Evolutionary conservation across 2,797 vertebrate species (phyloP).

Genomic region (Lepus oiostolus): DNA sequence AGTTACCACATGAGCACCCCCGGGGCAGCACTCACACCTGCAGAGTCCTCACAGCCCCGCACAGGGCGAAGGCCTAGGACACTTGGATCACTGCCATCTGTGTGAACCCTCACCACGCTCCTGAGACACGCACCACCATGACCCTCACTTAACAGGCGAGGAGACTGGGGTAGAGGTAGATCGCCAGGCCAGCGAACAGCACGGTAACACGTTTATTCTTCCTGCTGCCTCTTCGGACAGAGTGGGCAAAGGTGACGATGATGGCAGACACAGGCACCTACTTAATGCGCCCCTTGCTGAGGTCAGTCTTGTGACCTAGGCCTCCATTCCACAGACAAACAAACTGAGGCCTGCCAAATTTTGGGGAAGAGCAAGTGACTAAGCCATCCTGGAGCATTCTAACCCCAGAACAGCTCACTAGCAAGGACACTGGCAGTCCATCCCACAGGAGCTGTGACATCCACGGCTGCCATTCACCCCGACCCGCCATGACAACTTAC

Average conservation of each 20-base stretch:
- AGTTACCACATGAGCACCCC: not conserved
- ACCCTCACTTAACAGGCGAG: not conserved
- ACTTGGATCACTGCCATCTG: not conserved
- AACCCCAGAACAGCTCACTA: not conserved
- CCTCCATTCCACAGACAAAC: not conserved
- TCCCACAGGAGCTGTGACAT: not conserved
- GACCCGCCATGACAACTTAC: not conserved
- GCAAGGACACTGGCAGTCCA: not conserved
- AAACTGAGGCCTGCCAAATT: not conserved
- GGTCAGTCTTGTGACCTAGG: no score
- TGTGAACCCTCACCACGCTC: not conserved
- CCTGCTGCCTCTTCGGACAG: not conserved
- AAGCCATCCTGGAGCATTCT: not conserved
- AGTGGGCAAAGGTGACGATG: not conserved
- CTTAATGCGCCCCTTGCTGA: not conserved
- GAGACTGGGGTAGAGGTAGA: not conserved
- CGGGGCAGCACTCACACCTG: no score
- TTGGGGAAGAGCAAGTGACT: not conserved
- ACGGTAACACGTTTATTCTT: not conserved
- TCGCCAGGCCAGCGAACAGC: not conserved
- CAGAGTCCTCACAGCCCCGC: not conserved
- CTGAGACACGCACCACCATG: fast-evolving
- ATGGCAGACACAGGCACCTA: not conserved
- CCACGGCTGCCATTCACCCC: not conserved
- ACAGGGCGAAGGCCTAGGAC: not conserved